These are phyloP conservation scores for Glaucopsyche alexis DNA, from an alignment of 2,888 invertebrate genomes.

Conservation along the genomic window DNA sequence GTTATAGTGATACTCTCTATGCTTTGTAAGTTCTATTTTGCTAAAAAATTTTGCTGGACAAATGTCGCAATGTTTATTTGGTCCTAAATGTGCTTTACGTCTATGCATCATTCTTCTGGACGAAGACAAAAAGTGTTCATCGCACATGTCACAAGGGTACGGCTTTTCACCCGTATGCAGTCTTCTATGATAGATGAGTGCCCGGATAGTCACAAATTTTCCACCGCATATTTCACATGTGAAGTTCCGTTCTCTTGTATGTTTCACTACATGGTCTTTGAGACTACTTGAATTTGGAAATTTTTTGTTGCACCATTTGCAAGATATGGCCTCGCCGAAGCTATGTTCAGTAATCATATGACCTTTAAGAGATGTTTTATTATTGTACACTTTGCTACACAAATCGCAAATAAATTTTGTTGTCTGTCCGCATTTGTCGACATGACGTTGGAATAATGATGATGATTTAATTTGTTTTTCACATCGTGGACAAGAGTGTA, in stretches of 20 bases:
- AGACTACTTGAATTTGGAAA: slow-evolving; percentile 48
- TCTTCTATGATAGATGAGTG: slow-evolving; percentile 61
- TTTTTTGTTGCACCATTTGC: not conserved
- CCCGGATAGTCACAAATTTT: slow-evolving; percentile 62
- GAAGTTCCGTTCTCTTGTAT: slow-evolving; percentile 64
- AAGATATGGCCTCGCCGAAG: not conserved
- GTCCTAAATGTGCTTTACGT: slow-evolving; percentile 58
- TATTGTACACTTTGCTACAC: not conserved
- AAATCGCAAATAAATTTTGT: not conserved
- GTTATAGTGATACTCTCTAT: slow-evolving; percentile 59
- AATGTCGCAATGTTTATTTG: slow-evolving; percentile 55
- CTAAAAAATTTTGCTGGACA: slow-evolving; percentile 61
- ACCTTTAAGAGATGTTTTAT: not conserved
- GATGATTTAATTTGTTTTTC: not conserved
- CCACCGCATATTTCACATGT: slow-evolving; percentile 60
- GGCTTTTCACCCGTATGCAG: slow-evolving; percentile 68
- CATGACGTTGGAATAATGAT: not conserved
- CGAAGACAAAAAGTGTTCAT: slow-evolving; percentile 61
- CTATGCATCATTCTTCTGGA: slow-evolving; percentile 65
- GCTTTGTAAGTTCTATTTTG: slow-evolving; percentile 52
- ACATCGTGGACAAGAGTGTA: not conserved
- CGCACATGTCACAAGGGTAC: slow-evolving; percentile 62
- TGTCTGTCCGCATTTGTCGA: not conserved
- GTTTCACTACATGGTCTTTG: slow-evolving; percentile 62
- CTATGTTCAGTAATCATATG: not conserved